These are phyloP conservation scores for Drosophila melanica DNA, from an alignment of 1,140 invertebrate genomes.

Conservation along the genomic window DNA sequence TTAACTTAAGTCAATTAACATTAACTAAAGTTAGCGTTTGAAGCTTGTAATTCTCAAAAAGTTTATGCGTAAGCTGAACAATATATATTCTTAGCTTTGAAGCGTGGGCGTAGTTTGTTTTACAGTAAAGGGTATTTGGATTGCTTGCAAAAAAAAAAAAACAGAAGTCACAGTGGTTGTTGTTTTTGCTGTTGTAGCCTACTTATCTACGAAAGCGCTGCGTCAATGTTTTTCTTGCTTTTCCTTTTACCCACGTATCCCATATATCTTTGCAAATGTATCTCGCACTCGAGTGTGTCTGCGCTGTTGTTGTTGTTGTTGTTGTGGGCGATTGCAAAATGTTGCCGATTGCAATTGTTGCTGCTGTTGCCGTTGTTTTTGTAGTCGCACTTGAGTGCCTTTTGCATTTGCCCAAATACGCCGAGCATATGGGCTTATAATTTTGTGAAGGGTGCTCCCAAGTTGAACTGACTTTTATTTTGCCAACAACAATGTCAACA, in stretches of 20 bases:
- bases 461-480: neutral
- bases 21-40: neutral
- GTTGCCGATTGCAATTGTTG: constrained; percentile 42
- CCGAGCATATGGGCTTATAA: constrained; percentile 6
- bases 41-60: constrained; percentile 12
- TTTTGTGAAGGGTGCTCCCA: constrained; percentile 33
- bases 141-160: constrained; percentile 4
- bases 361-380: constrained; percentile 20
- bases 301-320: constrained; percentile 4
- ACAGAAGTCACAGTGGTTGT: constrained; percentile 5
- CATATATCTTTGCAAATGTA: constrained; percentile 21
- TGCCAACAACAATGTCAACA: constrained; percentile 29
- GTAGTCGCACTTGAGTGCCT: constrained; percentile 61
- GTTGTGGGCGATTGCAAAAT: constrained; percentile 52
- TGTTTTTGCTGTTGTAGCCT: constrained; percentile 40
- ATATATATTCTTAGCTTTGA: neutral
- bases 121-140: neutral
- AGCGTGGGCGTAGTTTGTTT: neutral
- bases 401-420: constrained; percentile 38
- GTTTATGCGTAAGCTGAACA: neutral
- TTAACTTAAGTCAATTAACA: too few species aligned
- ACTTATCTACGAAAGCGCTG: constrained; percentile 32
- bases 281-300: constrained; percentile 1
- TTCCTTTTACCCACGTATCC: constrained; percentile 23
- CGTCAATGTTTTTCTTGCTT: constrained; percentile 36